phyloP scores from a whole-genome alignment of 2,113 vertebrate species.

The Pomatostomus ruficeps region DNA sequence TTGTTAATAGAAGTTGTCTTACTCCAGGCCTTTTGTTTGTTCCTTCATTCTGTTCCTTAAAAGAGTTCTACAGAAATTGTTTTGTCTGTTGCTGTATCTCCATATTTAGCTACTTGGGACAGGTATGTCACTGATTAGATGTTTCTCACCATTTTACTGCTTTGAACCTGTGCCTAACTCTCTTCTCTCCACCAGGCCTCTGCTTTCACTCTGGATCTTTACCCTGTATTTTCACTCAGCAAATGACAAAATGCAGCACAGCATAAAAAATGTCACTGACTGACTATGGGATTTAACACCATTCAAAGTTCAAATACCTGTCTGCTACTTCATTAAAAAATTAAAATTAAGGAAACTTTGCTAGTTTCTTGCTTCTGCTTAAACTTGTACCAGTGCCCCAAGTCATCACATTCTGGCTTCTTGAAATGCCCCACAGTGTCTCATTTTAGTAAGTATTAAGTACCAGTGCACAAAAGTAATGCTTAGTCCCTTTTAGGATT shows the following conservation, averaged over 20 bases:
- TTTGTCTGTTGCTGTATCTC: background rate
- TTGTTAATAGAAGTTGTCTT: background rate
- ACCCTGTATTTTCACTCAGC: background rate
- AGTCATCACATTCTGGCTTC: background rate
- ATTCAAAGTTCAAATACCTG: background rate
- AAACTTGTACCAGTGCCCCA: background rate
- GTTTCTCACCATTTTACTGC: background rate
- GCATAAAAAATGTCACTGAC: background rate
- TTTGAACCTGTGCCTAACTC: background rate
- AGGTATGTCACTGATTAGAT: background rate
- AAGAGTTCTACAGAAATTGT: background rate
- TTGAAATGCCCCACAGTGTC: background rate
- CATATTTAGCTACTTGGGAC: background rate
- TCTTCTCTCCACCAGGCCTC: background rate
- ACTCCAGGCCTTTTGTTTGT: background rate
- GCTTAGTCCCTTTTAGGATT: background rate
- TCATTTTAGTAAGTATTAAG: background rate
- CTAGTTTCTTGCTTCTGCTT: background rate
- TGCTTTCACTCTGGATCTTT: background rate
- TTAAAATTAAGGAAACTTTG: background rate
- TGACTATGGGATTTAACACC: accelerated
- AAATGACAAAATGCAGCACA: background rate
- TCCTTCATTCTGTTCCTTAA: background rate
- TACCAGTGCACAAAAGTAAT: background rate
- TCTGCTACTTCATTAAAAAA: background rate